Percentiles rank a stretch among this genome's conserved stretches.
These are phyloP conservation scores for Diorhabda elongata DNA, from an alignment of 1,140 invertebrate genomes.

Conservation along the genomic window DNA sequence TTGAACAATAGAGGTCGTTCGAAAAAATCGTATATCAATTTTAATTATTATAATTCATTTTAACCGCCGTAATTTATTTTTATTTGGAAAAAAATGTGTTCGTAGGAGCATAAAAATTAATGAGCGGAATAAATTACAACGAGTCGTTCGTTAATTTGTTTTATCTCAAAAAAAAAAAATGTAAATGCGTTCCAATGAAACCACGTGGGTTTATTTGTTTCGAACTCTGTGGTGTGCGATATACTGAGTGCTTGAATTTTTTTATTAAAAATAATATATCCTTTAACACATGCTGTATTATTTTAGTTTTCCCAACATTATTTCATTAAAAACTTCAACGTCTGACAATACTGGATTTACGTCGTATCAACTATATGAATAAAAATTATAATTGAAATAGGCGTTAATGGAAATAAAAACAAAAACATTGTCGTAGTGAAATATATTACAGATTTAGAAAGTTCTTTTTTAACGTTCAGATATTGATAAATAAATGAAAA, in stretches of 20 bases:
- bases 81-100: background rate
- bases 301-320: constrained; percentile 5
- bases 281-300: constrained; percentile 5
- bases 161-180: background rate
- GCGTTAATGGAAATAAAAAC: background rate
- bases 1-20: background rate
- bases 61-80: background rate
- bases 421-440: background rate
- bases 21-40: background rate
- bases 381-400: background rate
- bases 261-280: constrained; percentile 26
- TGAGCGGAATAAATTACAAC: background rate
- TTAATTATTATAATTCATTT: background rate
- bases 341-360: background rate
- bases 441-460: background rate
- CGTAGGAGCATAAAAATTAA: background rate
- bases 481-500: no score
- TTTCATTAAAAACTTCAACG: background rate
- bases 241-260: constrained; percentile 33
- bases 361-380: no score
- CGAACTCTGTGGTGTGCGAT: constrained; percentile 21
- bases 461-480: no score
- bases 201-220: constrained; percentile 11
- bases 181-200: constrained; percentile 16
- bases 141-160: background rate